Percentiles rank a stretch among this genome's conserved stretches.
phyloP scores from a whole-genome alignment of 2,113 vertebrate genomes.

The Ifrita kowaldi region DNA sequence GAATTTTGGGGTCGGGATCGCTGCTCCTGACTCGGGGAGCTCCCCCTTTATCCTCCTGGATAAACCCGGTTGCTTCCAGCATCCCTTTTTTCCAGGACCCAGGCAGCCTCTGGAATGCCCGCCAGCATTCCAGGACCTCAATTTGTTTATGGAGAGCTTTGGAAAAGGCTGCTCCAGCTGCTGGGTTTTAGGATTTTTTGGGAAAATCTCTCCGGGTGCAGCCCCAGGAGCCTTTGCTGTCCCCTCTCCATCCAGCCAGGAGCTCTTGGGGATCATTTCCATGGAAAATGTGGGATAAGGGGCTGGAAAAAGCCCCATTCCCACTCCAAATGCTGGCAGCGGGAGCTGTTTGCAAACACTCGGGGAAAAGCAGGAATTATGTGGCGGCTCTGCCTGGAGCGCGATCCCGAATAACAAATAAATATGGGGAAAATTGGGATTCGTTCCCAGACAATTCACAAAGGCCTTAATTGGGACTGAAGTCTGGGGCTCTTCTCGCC shows the following conservation, averaged over 20 bases:
- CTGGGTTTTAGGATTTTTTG: not conserved
- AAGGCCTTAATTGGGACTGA: conserved; percentile 53
- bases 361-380: not conserved
- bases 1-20: not conserved
- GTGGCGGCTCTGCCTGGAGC: not conserved
- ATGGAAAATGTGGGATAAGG: not conserved
- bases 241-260: too few relatives aligned
- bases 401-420: conserved; percentile 6
- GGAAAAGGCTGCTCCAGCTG: not conserved
- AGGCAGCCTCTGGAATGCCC: not conserved
- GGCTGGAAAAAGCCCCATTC: rapidly evolving
- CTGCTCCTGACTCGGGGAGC: rapidly evolving
- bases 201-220: not conserved
- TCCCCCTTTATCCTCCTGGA: not conserved
- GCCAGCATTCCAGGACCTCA: not conserved
- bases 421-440: conserved; percentile 40
- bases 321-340: not conserved
- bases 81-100: not conserved
- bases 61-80: not conserved
- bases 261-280: rapidly evolving
- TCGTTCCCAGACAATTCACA: conserved; percentile 59
- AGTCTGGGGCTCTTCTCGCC: conserved; percentile 14
- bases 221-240: not conserved
- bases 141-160: not conserved
- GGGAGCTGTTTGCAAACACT: conserved; percentile 50